Conservation (phyloP, 2,888 invertebrate species). For the Caenorhabditis imperialis region DNA sequence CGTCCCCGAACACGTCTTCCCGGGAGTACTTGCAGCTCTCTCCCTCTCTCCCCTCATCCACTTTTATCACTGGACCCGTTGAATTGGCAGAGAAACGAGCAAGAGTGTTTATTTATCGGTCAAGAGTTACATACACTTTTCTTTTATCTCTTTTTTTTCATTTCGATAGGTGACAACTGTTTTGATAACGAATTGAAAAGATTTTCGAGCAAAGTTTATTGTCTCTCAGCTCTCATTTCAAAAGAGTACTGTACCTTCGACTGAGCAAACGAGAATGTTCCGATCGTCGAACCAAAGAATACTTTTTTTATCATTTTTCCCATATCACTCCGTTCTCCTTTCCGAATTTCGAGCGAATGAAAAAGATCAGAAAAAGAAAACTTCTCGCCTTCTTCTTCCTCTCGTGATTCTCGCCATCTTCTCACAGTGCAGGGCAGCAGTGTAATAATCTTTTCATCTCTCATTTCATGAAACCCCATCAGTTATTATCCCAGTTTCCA, state of each 20-base stretch:
- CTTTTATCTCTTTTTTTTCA: slow-evolving; percentile 30
- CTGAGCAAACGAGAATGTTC: neutral
- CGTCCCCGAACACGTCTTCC: slow-evolving; percentile 25
- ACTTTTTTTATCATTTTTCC: neutral
- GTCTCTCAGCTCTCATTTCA: neutral
- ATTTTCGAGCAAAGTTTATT: neutral
- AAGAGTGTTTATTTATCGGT: slow-evolving; percentile 48
- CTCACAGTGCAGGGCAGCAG: too few species aligned
- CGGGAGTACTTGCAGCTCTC: slow-evolving; percentile 2
- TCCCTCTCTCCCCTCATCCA: neutral
- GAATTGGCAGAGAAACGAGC: slow-evolving; percentile 1
- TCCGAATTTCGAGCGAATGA: slow-evolving; percentile 17
- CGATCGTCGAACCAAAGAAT: slow-evolving; percentile 34
- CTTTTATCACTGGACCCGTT: neutral
- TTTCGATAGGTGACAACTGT: slow-evolving; percentile 31
- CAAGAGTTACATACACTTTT: slow-evolving; percentile 31
- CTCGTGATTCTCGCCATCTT: too few species aligned
- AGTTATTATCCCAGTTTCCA: too few species aligned
- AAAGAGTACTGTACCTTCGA: slow-evolving; percentile 1
- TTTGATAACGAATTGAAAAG: slow-evolving; percentile 31
- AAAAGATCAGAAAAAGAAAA: slow-evolving; percentile 41
- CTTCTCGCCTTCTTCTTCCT: slow-evolving; percentile 16
- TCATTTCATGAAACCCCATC: too few species aligned
- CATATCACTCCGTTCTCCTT: slow-evolving; percentile 7
- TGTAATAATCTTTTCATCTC: too few species aligned